These are phyloP conservation scores for Trisateles emortualis DNA, from an alignment of 2,888 invertebrate species.

Conservation along the genomic window DNA sequence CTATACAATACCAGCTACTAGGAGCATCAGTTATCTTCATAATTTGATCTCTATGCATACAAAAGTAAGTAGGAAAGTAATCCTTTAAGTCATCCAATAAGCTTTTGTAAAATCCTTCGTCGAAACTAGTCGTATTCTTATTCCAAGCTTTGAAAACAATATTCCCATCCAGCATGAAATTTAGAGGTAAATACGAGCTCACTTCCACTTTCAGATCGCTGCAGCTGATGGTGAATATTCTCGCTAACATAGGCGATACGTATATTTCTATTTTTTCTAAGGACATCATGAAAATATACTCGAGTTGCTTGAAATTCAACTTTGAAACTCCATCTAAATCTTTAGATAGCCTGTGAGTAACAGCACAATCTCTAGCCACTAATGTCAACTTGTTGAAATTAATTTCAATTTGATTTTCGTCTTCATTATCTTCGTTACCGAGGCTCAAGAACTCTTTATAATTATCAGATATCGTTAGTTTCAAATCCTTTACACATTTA, in stretches of 20 bases:
- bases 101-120: slow-evolving; percentile 46
- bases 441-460: slow-evolving; percentile 48
- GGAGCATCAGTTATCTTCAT: slow-evolving; percentile 49
- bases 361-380: slow-evolving; percentile 52
- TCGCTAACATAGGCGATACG: slow-evolving; percentile 51
- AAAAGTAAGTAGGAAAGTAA: slow-evolving; percentile 58
- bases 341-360: slow-evolving; percentile 49
- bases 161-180: slow-evolving; percentile 57
- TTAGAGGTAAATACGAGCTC: slow-evolving; percentile 41
- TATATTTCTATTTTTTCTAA: slow-evolving; percentile 56
- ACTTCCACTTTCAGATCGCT: slow-evolving; percentile 51
- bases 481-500: slow-evolving; percentile 44
- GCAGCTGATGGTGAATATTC: slow-evolving; percentile 46
- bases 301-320: slow-evolving; percentile 52
- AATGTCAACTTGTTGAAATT: slow-evolving; percentile 46
- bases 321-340: slow-evolving; percentile 51
- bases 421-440: slow-evolving; percentile 18
- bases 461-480: slow-evolving; percentile 56
- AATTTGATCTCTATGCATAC: slow-evolving; percentile 49
- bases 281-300: slow-evolving; percentile 62
- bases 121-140: slow-evolving; percentile 48
- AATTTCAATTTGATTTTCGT: slow-evolving; percentile 20
- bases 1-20: slow-evolving; percentile 59
- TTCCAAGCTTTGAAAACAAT: slow-evolving; percentile 63
- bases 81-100: slow-evolving; percentile 51